Conservation (phyloP, 1,140 invertebrate genomes). For the silkworm (Bombyx mori) region DNA sequence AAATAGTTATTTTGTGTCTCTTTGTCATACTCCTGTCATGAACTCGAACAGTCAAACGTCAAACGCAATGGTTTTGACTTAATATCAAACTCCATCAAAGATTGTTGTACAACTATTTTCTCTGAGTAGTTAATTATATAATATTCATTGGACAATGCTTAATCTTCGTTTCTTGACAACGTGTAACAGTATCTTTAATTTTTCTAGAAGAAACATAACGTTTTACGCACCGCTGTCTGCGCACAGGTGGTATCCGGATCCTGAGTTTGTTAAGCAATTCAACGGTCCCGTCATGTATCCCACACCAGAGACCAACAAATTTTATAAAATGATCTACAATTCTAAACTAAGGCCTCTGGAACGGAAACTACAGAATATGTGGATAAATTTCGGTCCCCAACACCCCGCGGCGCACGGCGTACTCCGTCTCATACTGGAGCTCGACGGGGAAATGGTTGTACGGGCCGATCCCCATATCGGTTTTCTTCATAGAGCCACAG, state of each 20-base stretch:
- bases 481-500: constrained; percentile 95
- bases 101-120: no score
- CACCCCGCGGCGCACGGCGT: constrained; percentile 99
- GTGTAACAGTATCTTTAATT: no score
- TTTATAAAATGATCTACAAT: constrained; percentile 43
- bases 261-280: constrained; percentile 74
- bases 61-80: no score
- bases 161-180: no score
- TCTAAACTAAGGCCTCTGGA: constrained; percentile 65
- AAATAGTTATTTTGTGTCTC: no score
- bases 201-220: no score
- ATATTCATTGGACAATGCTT: no score
- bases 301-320: constrained; percentile 35
- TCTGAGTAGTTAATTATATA: no score
- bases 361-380: constrained; percentile 84
- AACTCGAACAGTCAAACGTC: no score
- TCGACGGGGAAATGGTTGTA: constrained; percentile 93
- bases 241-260: constrained; percentile 53
- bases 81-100: no score
- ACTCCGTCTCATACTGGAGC: constrained; percentile 91
- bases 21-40: no score
- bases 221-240: constrained; percentile 19
- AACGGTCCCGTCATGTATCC: constrained; percentile 74
- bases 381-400: constrained; percentile 97
- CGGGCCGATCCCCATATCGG: constrained; percentile 96